phyloP scores from a whole-genome alignment of 2,888 invertebrate species.

The Altica lythri region DNA sequence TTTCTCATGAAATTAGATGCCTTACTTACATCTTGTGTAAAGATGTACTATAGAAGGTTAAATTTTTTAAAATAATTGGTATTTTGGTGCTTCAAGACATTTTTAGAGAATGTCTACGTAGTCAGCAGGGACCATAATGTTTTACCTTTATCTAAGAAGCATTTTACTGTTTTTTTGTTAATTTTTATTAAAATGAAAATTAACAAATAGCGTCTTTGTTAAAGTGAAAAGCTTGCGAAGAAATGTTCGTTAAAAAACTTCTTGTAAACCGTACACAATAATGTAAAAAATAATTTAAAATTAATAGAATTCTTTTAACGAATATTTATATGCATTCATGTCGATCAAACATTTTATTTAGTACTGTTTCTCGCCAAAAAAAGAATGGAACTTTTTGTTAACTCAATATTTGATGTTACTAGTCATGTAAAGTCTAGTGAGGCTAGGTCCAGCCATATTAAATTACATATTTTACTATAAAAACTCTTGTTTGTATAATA shows the following conservation, averaged over 20 bases:
- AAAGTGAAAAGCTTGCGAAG: too few species aligned
- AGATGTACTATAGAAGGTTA: constrained; percentile 42
- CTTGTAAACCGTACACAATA: too few species aligned
- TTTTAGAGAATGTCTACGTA: constrained; percentile 32
- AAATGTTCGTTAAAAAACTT: too few species aligned
- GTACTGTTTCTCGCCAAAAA: constrained; percentile 13
- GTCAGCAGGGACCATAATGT: constrained; percentile 39
- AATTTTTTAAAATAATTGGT: constrained; percentile 33
- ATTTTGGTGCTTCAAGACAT: constrained; percentile 40
- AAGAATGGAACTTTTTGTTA: constrained; percentile 27
- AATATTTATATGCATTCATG: too few species aligned
- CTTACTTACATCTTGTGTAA: constrained; percentile 39
- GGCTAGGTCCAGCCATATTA: constrained; percentile 37
- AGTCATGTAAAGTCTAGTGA: constrained; percentile 38
- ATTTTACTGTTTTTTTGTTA: constrained; percentile 15
- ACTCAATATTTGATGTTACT: constrained; percentile 38
- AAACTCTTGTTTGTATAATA: too few species aligned
- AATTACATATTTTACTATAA: constrained; percentile 15
- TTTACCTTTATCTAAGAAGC: constrained; percentile 21
- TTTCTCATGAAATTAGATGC: constrained; percentile 22
- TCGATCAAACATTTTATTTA: too few species aligned
- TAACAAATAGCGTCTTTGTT: too few species aligned
- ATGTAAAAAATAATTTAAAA: too few species aligned
- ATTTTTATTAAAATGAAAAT: too few species aligned
- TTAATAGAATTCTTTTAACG: too few species aligned